Percentiles rank a stretch among this genome's conserved stretches.
These are phyloP conservation scores for Cyclina sinensis DNA, from an alignment of 1,140 invertebrate genomes.

Conservation along the genomic window DNA sequence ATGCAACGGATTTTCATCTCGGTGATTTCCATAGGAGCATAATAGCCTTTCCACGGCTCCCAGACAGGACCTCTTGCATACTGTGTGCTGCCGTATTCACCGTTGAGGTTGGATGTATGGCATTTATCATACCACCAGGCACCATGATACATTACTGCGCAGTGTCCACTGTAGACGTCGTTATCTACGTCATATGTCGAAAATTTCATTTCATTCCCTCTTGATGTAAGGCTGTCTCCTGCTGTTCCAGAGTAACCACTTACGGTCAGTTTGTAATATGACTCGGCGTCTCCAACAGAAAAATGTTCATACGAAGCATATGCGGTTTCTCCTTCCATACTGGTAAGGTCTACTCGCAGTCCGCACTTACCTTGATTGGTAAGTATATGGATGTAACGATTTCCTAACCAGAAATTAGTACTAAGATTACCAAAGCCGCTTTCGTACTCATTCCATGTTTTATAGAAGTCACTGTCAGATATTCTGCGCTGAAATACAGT, in stretches of 20 bases:
- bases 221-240: background rate
- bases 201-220: conserved; percentile 19
- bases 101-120: conserved; percentile 95
- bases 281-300: too few relatives aligned
- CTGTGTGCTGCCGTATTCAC: too few relatives aligned
- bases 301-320: too few relatives aligned
- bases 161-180: conserved; percentile 79
- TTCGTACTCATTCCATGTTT: conserved; percentile 6
- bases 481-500: background rate
- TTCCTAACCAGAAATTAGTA: conserved; percentile 32
- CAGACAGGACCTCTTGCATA: too few relatives aligned
- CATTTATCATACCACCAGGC: conserved; percentile 89
- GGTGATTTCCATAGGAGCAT: too few relatives aligned
- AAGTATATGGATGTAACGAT: background rate
- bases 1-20: too few relatives aligned
- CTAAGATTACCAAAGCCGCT: conserved; percentile 14
- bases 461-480: background rate
- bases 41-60: too few relatives aligned
- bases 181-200: conserved; percentile 38
- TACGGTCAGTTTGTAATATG: background rate
- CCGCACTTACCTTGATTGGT: background rate
- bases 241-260: background rate
- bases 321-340: too few relatives aligned
- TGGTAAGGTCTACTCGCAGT: conserved; percentile 24
- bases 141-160: conserved; percentile 87